These are phyloP conservation scores for Cerastis leucographa DNA, from an alignment of 2,888 invertebrate genomes.

Conservation along the genomic window DNA sequence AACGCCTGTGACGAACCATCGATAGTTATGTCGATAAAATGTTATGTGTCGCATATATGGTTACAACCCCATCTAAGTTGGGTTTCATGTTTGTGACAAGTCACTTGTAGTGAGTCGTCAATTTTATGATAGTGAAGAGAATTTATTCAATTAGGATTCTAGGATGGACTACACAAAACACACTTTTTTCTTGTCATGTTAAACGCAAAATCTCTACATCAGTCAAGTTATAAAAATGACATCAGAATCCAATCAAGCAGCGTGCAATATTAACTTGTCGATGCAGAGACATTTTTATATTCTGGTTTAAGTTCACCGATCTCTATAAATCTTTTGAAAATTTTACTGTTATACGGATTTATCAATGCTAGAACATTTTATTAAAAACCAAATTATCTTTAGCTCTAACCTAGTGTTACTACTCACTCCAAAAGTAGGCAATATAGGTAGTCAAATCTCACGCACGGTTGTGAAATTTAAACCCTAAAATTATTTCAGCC, in stretches of 20 bases:
- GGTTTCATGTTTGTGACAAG: constrained; percentile 15
- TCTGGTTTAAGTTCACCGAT: constrained; percentile 20
- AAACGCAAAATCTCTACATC: neutral
- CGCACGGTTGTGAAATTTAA: constrained; percentile 12
- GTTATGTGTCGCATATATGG: constrained; percentile 8
- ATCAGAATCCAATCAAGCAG: constrained; percentile 24
- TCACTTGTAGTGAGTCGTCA: neutral
- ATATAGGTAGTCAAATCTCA: neutral
- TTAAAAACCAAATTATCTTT: neutral
- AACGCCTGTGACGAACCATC: constrained; percentile 68
- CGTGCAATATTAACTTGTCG: neutral
- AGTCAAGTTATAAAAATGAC: constrained; percentile 19
- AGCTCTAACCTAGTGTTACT: neutral
- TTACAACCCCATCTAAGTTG: constrained; percentile 22
- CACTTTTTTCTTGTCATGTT: neutral
- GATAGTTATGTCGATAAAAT: constrained; percentile 59
- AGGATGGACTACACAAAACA: neutral
- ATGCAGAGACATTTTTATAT: constrained; percentile 21
- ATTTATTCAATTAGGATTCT: neutral
- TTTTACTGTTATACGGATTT: constrained; percentile 42
- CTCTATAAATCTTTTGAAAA: constrained; percentile 2
- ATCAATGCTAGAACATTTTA: constrained; percentile 16
- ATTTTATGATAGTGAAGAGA: neutral
- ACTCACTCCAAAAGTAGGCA: neutral
- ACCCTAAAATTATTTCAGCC: constrained; percentile 15